phyloP scores from a whole-genome alignment of 2,888 invertebrate species.

The Idaea aversata region DNA sequence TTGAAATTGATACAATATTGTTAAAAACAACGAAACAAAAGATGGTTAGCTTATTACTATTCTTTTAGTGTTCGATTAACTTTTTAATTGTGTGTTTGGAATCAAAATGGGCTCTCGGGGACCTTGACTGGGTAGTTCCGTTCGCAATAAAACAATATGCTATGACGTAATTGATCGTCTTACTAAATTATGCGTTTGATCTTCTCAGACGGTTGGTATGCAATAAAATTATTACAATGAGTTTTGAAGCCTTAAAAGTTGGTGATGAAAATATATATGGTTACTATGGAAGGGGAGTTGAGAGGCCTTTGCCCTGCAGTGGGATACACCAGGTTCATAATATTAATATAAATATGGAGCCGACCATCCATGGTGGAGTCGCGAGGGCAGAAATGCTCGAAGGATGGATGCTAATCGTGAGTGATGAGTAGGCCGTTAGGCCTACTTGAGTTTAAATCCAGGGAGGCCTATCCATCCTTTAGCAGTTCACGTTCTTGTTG shows the following conservation, averaged over 20 bases:
- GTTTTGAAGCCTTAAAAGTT: conserved; percentile 4
- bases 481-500: no score
- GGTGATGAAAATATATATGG: background rate
- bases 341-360: no score
- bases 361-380: no score
- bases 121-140: conserved; percentile 21
- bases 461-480: no score
- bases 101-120: conserved; percentile 18
- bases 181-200: background rate
- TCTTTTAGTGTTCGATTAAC: conserved; percentile 18
- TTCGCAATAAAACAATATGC: conserved; percentile 17
- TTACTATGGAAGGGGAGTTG: no score
- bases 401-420: no score
- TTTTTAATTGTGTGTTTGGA: conserved; percentile 18
- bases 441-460: no score
- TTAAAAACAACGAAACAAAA: background rate
- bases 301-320: no score
- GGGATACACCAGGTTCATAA: no score
- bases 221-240: conserved; percentile 17
- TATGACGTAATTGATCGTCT: conserved; percentile 15
- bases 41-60: conserved; percentile 10
- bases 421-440: no score
- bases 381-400: no score
- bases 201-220: conserved; percentile 5
- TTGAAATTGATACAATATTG: background rate